phyloP scores from a whole-genome alignment of 1,140 invertebrate genomes.

The Diuraphis noxia region DNA sequence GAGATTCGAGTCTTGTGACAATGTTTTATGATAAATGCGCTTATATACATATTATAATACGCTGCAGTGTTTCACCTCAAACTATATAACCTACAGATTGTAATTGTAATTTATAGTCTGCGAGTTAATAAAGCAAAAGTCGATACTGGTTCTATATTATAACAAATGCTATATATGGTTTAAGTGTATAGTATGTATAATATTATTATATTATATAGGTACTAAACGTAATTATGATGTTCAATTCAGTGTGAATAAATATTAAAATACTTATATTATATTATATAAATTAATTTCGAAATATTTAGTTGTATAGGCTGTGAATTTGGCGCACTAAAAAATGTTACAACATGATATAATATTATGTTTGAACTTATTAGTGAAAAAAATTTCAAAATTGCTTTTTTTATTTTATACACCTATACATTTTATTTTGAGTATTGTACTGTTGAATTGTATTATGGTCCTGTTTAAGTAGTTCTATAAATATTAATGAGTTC shows the following conservation, averaged over 20 bases:
- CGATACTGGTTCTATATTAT: slow-evolving; percentile 14
- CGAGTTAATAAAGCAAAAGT: slow-evolving; percentile 36
- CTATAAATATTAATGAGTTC: too few relatives aligned
- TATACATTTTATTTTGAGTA: too few relatives aligned
- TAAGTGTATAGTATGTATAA: background rate
- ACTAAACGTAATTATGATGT: background rate
- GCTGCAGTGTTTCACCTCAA: slow-evolving; percentile 12
- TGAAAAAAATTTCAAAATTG: background rate
- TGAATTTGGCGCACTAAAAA: background rate
- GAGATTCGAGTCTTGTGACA: slow-evolving; percentile 27
- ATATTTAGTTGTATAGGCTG: background rate
- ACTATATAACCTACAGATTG: background rate
- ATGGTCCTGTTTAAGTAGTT: too few relatives aligned
- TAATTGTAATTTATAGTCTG: slow-evolving; percentile 48
- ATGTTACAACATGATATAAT: background rate
- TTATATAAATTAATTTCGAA: background rate
- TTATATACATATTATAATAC: slow-evolving; percentile 5
- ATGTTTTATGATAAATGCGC: slow-evolving; percentile 25
- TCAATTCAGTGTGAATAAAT: background rate
- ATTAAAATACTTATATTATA: background rate
- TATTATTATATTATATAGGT: background rate
- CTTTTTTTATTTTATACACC: too few relatives aligned
- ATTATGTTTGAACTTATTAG: background rate
- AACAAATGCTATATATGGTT: background rate
- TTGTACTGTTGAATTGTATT: too few relatives aligned